Base-by-base conservation (phyloP, 2,888 invertebrate genomes). In the Athalia rosae region DNA sequence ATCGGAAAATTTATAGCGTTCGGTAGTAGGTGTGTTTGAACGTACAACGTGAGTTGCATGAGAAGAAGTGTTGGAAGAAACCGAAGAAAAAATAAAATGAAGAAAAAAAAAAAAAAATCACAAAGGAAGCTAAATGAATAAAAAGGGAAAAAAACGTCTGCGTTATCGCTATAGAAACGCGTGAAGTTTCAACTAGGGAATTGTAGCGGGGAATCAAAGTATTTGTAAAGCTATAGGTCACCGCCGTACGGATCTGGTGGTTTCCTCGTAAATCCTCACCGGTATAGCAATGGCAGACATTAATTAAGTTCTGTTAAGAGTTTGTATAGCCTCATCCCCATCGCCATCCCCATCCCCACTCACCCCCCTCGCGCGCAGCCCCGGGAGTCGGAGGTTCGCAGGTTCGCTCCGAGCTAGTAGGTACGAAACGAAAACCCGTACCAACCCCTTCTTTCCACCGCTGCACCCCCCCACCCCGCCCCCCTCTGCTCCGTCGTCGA, bases 231-330 rank as follows among this genome's bases (percentile, higher is more conserved):
- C 71, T 53, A 58, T 71, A 15, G 45, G 56, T 71, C 58, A 43
- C 71, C 56, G 53, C 53, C 58, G 71, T 15, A 45, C 71, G 62
- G 41, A 61, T 74, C 74, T 61, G 28, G 56, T 48, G 77, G 63
- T 77, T 77, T 28, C 79, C 79, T 84, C 84, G 83, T 87, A 85
- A 85, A 86, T 80, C 84, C 84, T 83, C 82, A 81, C 82, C 81
- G 79, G 81, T 79, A n/a, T n/a, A 82, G 83, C 82, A 82, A 84
- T 83, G 86, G 85, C 85, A 83, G 85, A 86, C 85, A 86, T 87
- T 87, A 87, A 87, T 87, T 87, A 87, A 87, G 86, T 87, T 86
- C 82, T 84, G 85, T 84, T 84, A 84, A 86, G 85, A 87, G 86
- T 86, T 86, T 84, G 84, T 80, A 79, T 79, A 83, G 83, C 79